Base-by-base conservation (phyloP, 1,140 invertebrate genomes). In the Hylaeus volcanicus region DNA sequence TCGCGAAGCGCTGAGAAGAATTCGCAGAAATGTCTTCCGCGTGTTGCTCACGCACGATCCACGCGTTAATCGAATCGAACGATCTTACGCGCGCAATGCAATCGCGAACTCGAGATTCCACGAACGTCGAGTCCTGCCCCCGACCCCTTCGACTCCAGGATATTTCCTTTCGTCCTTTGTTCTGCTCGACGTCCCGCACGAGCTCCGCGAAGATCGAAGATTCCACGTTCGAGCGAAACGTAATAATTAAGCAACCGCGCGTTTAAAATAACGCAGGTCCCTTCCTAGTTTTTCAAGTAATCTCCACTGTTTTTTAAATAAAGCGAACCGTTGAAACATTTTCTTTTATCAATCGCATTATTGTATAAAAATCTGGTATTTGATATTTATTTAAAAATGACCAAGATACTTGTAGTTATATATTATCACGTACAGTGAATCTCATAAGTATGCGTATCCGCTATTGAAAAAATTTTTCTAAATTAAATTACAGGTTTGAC, bases 201-300 rank as follows among this genome's bases (percentile, higher is more conserved):
- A 45, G 45, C 68, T 15, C 48, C 63, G 61, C 64, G 58, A 68
- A 80, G 74, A 87, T 89, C 79, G 63, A 73, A 84, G 81, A 88
- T 89, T 87, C 83, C 85, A 86, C 85, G 76, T 85, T 81, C 88
- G 86, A 90, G 89, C 83, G 88, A 84, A 83, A 81, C 75, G 84
- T 88, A 88, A 90, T 91, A 88, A 91, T 90, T 89, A 90, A 90
- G 82, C 69, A 80, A 68, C 75, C 79, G 68, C 15, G 15, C 26
- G 43, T 26, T 70, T 51, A 14, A 26, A 26, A 26, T 26, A 26
- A 26, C 26, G 26, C 26, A 26, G 26, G 26, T 26, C 26, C 26
- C 26, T 26, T 26, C 26, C 26, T 26, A 26, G 26, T 26, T 26
- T 26, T 26, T 26, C 26, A 26, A 26, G 26, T 26, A 26, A 26